phyloP scores from a whole-genome alignment of 2,797 vertebrate genomes.

The Anguilla obscura region DNA sequence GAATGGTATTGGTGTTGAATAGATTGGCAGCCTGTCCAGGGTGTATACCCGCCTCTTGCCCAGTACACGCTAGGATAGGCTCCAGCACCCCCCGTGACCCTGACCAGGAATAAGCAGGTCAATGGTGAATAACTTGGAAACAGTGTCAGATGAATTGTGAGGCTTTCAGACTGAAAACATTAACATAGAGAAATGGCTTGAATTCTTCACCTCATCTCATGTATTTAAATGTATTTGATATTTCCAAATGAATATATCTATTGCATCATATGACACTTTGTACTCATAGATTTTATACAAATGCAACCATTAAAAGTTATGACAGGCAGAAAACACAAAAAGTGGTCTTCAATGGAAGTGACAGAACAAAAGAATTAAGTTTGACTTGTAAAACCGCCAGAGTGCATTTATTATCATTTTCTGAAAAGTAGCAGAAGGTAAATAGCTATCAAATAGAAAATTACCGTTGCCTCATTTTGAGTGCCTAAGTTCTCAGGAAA shows the following conservation, averaged over 20 bases:
- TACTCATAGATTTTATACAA: not conserved
- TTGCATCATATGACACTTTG: too few relatives aligned
- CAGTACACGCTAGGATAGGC: too few relatives aligned
- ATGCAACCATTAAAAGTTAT: not conserved
- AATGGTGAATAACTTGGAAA: too few relatives aligned
- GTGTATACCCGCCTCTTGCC: too few relatives aligned
- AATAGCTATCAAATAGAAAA: not conserved
- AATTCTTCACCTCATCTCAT: too few relatives aligned
- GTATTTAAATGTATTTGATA: too few relatives aligned
- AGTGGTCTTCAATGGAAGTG: not conserved
- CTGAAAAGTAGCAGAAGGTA: not conserved
- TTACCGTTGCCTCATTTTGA: not conserved
- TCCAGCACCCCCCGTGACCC: too few relatives aligned
- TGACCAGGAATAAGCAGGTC: too few relatives aligned
- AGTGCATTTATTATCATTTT: not conserved
- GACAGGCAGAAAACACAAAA: not conserved
- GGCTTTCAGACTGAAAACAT: not conserved
- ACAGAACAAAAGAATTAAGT: not conserved
- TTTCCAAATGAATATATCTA: not conserved
- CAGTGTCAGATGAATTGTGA: not conserved
- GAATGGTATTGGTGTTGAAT: too few relatives aligned
- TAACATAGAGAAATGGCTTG: not conserved
- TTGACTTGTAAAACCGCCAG: not conserved
- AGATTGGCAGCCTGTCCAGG: too few relatives aligned
- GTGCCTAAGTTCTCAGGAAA: not conserved